phyloP scores from a whole-genome alignment of 2,113 vertebrate genomes.

The Felis chaus region DNA sequence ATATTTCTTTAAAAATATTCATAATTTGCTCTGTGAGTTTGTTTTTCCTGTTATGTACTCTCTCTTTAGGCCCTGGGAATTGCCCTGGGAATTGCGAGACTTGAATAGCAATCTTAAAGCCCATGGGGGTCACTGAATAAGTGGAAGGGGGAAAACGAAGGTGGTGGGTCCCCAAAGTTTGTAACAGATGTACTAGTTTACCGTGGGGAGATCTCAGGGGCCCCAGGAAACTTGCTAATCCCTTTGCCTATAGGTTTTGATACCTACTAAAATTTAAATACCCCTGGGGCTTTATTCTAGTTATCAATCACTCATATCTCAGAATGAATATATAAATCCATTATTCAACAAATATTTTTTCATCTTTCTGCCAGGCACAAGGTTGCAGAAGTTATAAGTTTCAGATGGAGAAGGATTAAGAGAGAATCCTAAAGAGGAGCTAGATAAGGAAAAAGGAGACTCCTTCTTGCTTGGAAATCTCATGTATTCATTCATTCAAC shows the following conservation, averaged over 20 bases:
- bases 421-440: neutral
- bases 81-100: conserved; percentile 4
- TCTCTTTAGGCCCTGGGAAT: neutral
- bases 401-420: conserved; percentile 21
- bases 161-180: neutral
- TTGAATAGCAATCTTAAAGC: conserved; percentile 37
- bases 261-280: conserved; percentile 29
- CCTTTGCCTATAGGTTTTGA: conserved; percentile 33
- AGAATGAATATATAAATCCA: conserved; percentile 15
- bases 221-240: conserved; percentile 19
- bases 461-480: conserved; percentile 9
- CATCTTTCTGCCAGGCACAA: neutral
- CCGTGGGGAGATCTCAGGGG: neutral
- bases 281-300: neutral
- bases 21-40: neutral
- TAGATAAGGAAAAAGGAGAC: neutral
- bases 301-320: conserved; percentile 8
- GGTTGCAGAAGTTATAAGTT: conserved; percentile 40
- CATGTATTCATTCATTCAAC: conserved; percentile 6
- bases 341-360: conserved; percentile 18
- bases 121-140: neutral
- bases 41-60: conserved; percentile 4
- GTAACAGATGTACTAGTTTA: neutral
- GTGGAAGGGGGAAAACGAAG: neutral
- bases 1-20: conserved; percentile 48